A percentile compares a stretch with the other conserved stretches of the same genome.
phyloP scores from a whole-genome alignment of 2,888 invertebrate genomes.

The Ligdia adustata region DNA sequence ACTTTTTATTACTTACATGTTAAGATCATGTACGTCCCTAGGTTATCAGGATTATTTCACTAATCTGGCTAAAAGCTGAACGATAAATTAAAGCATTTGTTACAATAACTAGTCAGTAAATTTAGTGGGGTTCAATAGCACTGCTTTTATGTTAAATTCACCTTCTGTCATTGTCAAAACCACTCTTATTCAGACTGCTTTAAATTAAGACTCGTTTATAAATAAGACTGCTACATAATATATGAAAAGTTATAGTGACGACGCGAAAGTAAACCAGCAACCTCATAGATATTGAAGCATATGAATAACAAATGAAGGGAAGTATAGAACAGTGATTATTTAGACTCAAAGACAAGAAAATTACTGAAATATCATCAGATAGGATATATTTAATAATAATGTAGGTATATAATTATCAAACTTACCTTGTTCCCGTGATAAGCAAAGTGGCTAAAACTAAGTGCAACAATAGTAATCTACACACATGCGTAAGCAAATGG shows the following conservation, averaged over 20 bases:
- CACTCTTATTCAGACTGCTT: too few relatives aligned
- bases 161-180: too few relatives aligned
- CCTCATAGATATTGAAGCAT: slow-evolving; percentile 24
- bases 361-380: slow-evolving; percentile 1
- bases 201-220: too few relatives aligned
- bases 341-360: slow-evolving; percentile 13
- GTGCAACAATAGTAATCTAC: slow-evolving; percentile 21
- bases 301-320: background rate
- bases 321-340: slow-evolving; percentile 7
- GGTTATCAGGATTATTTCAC: too few relatives aligned
- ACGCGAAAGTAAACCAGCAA: slow-evolving; percentile 10
- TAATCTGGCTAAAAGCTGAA: too few relatives aligned
- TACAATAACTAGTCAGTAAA: too few relatives aligned
- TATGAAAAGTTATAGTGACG: background rate
- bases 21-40: too few relatives aligned
- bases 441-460: slow-evolving; percentile 25
- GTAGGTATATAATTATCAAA: slow-evolving; percentile 2
- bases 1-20: too few relatives aligned
- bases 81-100: too few relatives aligned
- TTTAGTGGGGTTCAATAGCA: too few relatives aligned
- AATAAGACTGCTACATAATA: background rate
- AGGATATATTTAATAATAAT: background rate
- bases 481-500: slow-evolving; percentile 35
- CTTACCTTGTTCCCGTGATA: slow-evolving; percentile 26
- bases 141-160: too few relatives aligned